Evolutionary conservation across 2,888 invertebrate genomes (phyloP), one percentile per base, ranked within the genome.

Genomic region (Ischnus inquisitorius): DNA sequence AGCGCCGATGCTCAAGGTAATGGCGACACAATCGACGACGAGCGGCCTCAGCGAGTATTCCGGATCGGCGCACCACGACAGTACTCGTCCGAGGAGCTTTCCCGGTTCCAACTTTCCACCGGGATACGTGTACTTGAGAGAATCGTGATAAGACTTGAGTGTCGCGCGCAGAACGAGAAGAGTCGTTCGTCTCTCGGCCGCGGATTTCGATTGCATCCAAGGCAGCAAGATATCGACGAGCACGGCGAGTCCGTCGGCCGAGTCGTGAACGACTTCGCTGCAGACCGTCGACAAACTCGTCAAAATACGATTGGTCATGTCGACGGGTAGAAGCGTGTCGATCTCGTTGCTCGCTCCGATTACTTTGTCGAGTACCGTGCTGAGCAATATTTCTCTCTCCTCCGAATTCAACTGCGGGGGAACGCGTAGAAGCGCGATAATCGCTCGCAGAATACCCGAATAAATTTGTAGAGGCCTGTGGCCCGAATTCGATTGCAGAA

Each of bases 141-240:
- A 91, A 86, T 92, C 89, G 78, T 90, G 89, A 82, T 93, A 93
- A 0, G 92, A 91, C 91, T 88, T 89, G 5, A 93, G 88, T 4
- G 90, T 90, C 1, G 88, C 87, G 14, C 91, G 85, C 16, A 93
- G 86, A 8, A 92, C 90, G 1, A 89, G 74, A 5, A 93, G 80
- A 0, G 92, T 89, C 10, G 88, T 90, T 79, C 88, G 88, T 41
- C 92, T 88, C 65, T 92, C 92, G 0, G 87, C 75, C 6, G 78
- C 79, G 2, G 89, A 90, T 60, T 90, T 92, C 0, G 92, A 91
- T 74, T 92, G 92, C 92, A 93, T 92, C 92, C 93, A 92, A 0
- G 93, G 91, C 54, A 91, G 74, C 8, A 92, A 86, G 82, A 92
- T 91, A 5, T 92, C 92, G 14, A 92, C 88, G 14, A 92, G 84